Conservation (phyloP, 2,797 vertebrate species). For the Todus mexicanus region DNA sequence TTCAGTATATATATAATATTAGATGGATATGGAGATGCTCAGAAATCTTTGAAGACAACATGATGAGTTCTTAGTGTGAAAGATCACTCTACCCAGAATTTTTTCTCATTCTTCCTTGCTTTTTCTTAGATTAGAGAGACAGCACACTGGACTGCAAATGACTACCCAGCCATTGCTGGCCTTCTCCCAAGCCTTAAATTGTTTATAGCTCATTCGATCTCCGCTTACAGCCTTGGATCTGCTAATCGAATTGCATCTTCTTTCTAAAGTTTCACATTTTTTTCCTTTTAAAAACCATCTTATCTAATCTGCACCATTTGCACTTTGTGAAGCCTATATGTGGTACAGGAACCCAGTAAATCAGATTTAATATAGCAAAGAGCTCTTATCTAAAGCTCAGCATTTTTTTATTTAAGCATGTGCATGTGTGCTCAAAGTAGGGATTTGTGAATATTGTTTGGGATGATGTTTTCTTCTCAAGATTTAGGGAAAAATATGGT, state of each 20-base stretch:
- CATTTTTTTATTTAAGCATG: not conserved
- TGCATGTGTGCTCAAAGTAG: not conserved
- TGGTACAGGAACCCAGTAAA: not conserved
- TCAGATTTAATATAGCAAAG: not conserved
- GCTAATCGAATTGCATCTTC: slow-evolving; percentile 28
- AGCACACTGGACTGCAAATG: not conserved
- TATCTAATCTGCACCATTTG: slow-evolving; percentile 45
- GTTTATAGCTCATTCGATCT: slow-evolving; percentile 28
- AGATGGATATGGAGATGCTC: not conserved
- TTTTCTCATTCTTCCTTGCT: not conserved
- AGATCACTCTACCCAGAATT: not conserved
- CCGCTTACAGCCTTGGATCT: slow-evolving; percentile 6
- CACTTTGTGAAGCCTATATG: not conserved
- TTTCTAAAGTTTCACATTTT: not conserved
- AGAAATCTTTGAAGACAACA: not conserved
- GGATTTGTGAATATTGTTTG: not conserved
- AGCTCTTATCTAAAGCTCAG: not conserved
- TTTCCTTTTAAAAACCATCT: not conserved
- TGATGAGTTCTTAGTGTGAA: not conserved
- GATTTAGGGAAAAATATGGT: not conserved
- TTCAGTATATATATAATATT: not conserved
- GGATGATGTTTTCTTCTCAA: not conserved
- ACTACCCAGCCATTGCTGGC: not conserved
- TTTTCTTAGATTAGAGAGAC: not conserved
- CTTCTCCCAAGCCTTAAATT: slow-evolving; percentile 41